Conservation (phyloP, 2,797 vertebrate species). For the Labroides dimidiatus region DNA sequence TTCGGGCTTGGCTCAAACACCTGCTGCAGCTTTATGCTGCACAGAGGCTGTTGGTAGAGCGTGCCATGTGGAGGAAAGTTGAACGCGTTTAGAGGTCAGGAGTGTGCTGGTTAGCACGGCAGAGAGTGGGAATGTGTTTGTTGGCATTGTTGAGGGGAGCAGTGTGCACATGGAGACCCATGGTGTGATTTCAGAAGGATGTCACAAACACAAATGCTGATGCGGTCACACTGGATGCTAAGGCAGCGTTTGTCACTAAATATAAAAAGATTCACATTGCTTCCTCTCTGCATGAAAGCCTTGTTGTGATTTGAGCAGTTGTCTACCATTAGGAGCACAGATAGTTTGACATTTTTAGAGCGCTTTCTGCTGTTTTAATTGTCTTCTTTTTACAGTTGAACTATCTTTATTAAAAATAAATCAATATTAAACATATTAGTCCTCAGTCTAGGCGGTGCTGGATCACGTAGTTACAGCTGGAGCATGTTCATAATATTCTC, state of each 20-base stretch:
- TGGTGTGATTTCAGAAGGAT: background rate
- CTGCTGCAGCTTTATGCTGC: conserved; percentile 51
- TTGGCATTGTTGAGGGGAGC: conserved; percentile 24
- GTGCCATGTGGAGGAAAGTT: conserved; percentile 52
- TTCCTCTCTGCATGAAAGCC: background rate
- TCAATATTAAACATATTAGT: background rate
- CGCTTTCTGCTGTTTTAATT: background rate
- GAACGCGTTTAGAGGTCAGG: conserved; percentile 46
- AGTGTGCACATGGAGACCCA: background rate
- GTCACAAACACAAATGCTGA: conserved; percentile 78
- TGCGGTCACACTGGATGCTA: conserved; percentile 64
- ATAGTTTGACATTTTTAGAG: background rate
- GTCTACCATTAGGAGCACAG: background rate
- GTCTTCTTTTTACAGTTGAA: background rate
- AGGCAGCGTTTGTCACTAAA: conserved; percentile 78
- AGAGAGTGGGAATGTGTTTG: conserved; percentile 4
- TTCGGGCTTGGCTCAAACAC: conserved; percentile 26
- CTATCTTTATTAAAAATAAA: background rate
- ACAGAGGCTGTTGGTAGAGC: conserved; percentile 19
- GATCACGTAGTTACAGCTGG: background rate
- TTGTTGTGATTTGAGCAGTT: background rate
- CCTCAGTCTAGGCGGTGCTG: background rate
- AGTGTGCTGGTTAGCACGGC: conserved; percentile 35
- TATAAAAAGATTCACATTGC: conserved; percentile 30
- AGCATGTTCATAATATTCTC: background rate